Evolutionary conservation across 2,888 invertebrate species (phyloP).

Genomic region (Cenopis cana): DNA sequence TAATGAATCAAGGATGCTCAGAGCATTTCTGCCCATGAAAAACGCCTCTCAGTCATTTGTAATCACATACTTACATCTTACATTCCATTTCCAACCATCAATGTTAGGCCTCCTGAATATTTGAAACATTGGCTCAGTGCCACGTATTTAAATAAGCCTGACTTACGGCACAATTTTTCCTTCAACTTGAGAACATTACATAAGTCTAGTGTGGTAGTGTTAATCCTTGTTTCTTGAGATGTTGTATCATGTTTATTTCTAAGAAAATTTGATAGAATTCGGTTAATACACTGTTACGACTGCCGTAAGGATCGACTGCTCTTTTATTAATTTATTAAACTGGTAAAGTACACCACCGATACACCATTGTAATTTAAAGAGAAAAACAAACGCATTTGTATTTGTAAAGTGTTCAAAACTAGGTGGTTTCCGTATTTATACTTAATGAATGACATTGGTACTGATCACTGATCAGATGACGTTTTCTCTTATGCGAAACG

Average conservation of each 20-base stretch:
- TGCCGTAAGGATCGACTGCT: too few species aligned
- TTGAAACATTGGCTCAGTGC: constrained; percentile 49
- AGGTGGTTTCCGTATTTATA: background rate
- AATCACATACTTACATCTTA: constrained; percentile 25
- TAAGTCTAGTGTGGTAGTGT: constrained; percentile 17
- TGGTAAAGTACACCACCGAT: too few species aligned
- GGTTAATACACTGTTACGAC: background rate
- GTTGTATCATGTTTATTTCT: background rate
- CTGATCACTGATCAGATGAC: background rate
- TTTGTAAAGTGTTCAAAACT: background rate
- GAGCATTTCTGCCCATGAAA: constrained; percentile 9
- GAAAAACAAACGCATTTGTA: too few species aligned
- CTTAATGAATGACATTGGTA: background rate
- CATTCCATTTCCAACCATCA: constrained; percentile 39
- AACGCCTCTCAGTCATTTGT: constrained; percentile 26
- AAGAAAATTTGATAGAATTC: background rate
- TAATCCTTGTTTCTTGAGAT: constrained; percentile 3
- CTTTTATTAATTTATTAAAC: too few species aligned
- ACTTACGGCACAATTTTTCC: constrained; percentile 42
- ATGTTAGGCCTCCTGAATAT: constrained; percentile 43
- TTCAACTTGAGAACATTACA: constrained; percentile 27
- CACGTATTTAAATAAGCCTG: constrained; percentile 45
- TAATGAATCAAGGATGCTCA: constrained; percentile 8
- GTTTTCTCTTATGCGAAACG: background rate
- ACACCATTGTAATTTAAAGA: background rate